Evolutionary conservation across 1,140 invertebrate species (phyloP).

Genomic region (Lineus longissimus): DNA sequence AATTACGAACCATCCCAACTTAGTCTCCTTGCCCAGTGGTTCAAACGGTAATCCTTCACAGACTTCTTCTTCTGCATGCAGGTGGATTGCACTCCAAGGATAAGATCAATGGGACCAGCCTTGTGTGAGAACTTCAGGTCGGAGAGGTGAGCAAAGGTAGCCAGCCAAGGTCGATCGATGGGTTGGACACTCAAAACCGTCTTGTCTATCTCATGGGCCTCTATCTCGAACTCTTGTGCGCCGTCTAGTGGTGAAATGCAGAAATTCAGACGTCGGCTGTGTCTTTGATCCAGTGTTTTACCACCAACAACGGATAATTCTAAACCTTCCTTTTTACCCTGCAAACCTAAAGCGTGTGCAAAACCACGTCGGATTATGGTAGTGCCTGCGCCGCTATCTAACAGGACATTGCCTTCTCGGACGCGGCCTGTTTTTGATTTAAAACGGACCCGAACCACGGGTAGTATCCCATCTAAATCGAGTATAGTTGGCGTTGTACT

Average conservation of each 20-base stretch:
- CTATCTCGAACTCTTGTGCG: background rate
- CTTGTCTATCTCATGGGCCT: constrained; percentile 8
- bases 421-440: constrained; percentile 1
- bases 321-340: constrained; percentile 4
- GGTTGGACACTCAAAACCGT: background rate
- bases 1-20: background rate
- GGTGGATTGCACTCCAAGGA: constrained; percentile 8
- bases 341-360: background rate
- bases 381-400: background rate
- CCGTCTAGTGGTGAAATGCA: constrained; percentile 2
- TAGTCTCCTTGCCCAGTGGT: background rate
- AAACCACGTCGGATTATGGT: background rate
- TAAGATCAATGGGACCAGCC: constrained; percentile 2
- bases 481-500: background rate
- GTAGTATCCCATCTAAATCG: background rate
- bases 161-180: background rate
- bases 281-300: background rate
- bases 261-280: constrained; percentile 6
- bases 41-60: constrained; percentile 1
- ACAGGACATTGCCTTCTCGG: background rate
- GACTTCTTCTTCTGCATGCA: constrained; percentile 2
- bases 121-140: background rate
- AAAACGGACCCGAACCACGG: constrained; percentile 1
- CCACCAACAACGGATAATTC: constrained; percentile 2
- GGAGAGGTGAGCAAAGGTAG: background rate